Conservation (phyloP, 2,888 invertebrate species). For the Isoperla grammatica region DNA sequence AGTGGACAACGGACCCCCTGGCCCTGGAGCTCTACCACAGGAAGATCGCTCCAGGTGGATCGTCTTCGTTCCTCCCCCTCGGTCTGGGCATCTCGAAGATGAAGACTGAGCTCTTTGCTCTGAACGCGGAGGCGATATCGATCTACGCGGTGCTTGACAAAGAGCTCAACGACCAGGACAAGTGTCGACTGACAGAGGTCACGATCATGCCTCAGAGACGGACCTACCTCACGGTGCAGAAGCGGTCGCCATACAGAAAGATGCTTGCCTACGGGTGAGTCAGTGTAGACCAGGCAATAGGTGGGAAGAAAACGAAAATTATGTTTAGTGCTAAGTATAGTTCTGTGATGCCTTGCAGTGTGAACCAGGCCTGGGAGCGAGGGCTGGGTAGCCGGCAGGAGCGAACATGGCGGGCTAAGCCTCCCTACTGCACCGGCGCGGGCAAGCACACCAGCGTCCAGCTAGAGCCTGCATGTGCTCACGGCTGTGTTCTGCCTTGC, state of each 20-base stretch:
- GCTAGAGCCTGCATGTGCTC: too few species aligned
- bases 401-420: constrained; percentile 3
- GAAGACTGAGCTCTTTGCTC: constrained; percentile 21
- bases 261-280: constrained; percentile 12
- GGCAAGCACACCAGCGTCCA: constrained; percentile 5
- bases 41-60: constrained; percentile 19
- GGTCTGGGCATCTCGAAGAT: constrained; percentile 21
- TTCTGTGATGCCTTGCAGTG: neutral
- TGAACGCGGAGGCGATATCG: constrained; percentile 24
- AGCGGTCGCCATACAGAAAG: constrained; percentile 14
- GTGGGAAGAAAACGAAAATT: too few species aligned
- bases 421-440: neutral
- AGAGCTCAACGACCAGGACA: constrained; percentile 19
- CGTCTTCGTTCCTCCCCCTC: constrained; percentile 14
- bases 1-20: constrained; percentile 62
- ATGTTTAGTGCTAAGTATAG: too few species aligned
- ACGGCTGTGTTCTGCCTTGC: too few species aligned
- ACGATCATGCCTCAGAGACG: neutral
- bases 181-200: constrained; percentile 23
- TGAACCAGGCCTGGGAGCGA: neutral
- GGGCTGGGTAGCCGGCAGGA: constrained; percentile 1
- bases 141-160: constrained; percentile 21
- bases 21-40: constrained; percentile 43
- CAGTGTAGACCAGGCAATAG: too few species aligned
- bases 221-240: constrained; percentile 3